These are phyloP conservation scores for Microcebus murinus DNA, from an alignment of 2,113 vertebrate species.

Conservation along the genomic window DNA sequence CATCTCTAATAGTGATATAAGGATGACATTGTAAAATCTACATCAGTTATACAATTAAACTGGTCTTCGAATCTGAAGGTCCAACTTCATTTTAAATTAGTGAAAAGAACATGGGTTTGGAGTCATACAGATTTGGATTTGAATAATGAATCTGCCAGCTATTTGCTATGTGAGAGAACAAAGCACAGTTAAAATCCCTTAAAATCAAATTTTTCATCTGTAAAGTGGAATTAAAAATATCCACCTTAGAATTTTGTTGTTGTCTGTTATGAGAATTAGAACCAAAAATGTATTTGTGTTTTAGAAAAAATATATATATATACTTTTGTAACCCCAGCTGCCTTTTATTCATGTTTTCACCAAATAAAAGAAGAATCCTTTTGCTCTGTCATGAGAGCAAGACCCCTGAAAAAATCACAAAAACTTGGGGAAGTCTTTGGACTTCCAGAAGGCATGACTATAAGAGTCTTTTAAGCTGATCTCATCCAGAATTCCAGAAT, in stretches of 20 bases:
- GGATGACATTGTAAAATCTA: constrained; percentile 41
- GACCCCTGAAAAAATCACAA: neutral
- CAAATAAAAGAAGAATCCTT: neutral
- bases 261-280: constrained; percentile 32
- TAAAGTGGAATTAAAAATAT: constrained; percentile 48
- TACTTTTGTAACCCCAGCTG: neutral
- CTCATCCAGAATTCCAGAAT: neutral
- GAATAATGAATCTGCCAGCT: constrained; percentile 28
- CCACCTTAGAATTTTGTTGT: neutral
- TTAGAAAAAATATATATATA: neutral
- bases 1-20: neutral
- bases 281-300: constrained; percentile 15
- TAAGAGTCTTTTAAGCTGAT: neutral
- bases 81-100: neutral
- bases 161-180: constrained; percentile 21
- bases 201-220: constrained; percentile 13
- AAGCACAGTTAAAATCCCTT: constrained; percentile 10
- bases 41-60: constrained; percentile 1
- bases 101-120: neutral
- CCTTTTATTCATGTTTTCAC: neutral
- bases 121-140: neutral
- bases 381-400: constrained; percentile 19
- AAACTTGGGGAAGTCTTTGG: constrained; percentile 7
- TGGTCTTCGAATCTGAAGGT: constrained; percentile 10
- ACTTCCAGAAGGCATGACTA: neutral